Conservation (phyloP, 2,888 invertebrate genomes). For the Sympetrum striolatum region DNA sequence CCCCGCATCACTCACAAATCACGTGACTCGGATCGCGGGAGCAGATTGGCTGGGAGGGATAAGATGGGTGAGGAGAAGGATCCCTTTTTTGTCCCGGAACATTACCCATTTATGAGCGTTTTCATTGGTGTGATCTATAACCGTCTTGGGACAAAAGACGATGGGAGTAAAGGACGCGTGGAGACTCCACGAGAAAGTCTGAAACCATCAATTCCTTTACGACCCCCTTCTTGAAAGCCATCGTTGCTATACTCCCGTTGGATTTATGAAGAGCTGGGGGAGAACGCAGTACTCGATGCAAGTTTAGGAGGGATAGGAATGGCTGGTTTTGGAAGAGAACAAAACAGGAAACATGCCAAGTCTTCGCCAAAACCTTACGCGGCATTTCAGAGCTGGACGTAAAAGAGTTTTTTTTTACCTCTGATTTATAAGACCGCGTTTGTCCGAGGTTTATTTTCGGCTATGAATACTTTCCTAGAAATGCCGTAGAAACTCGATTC, state of each 20-base stretch:
- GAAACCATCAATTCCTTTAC: neutral
- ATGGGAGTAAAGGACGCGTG: neutral
- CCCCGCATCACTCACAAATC: neutral
- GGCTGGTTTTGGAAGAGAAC: neutral
- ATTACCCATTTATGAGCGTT: slow-evolving; percentile 27
- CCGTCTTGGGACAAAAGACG: neutral
- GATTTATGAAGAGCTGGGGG: neutral
- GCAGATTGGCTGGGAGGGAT: neutral
- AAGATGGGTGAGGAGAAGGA: neutral
- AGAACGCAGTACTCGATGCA: neutral
- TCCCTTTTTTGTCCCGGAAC: slow-evolving; percentile 8
- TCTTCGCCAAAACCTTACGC: slow-evolving; percentile 21
- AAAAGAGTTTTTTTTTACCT: neutral
- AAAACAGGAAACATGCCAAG: neutral
- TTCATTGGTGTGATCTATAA: slow-evolving; percentile 27
- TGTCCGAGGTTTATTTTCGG: neutral
- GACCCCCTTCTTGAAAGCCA: neutral
- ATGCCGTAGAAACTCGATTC: neutral
- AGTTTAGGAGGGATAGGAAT: neutral
- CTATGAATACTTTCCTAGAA: neutral
- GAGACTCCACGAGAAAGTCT: neutral
- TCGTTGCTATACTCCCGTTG: neutral
- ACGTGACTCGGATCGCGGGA: neutral
- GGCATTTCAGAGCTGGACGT: neutral
- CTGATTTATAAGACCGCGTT: neutral